Base-by-base conservation (phyloP, 2,113 vertebrate species). In the Burhinus bistriatus region DNA sequence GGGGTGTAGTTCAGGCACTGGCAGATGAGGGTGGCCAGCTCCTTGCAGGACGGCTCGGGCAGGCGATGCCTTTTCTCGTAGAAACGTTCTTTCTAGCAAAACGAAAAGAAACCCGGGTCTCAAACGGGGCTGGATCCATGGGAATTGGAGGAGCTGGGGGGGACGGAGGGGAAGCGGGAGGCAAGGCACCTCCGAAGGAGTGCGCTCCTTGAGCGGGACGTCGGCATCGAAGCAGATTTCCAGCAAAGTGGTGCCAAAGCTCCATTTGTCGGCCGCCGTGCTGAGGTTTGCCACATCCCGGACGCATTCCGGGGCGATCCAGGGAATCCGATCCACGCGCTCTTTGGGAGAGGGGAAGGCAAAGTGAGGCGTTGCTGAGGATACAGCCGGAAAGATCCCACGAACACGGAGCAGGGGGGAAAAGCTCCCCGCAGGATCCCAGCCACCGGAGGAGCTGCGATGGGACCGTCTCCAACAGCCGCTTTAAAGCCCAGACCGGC, bases 201-300 rank as follows among this genome's bases (percentile, higher is more conserved):
- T 93, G 15, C 97, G 95, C 55, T 98, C 97, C 83, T 98, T 99
- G 71, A 99, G 97, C 0, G 99, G 99, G 25, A 98, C 98, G 36
- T 99, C 98, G 3, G 98, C 99, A 0, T 99, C 98, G 54, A 99
- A 99, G 97, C 99, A 99, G 96, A 99, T 99, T 83, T 99, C 99
- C 45, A 99, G 97, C 54, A 99, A 88, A 0, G 99, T 99, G 36
- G 98, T 98, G 4, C 99, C 99, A 16, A 99, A 99, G 83, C 99
- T 99, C 99, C 99, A 99, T 68, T 99, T 99, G 94, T 99, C 99
- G 0, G 98, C 98, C 0, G 98, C 97, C 0, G 95, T 97, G 55
- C 97, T 97, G 21, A 98, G 97, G 66, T 73, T 97, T 12, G 93
- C 62, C 5, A 96, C 95, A 0, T 97, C 97, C 4, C 98, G 93